Evolutionary conservation across 2,113 vertebrate genomes (phyloP), one percentile per base, ranked within the genome.

Genomic region (Macrotis lagotis): DNA sequence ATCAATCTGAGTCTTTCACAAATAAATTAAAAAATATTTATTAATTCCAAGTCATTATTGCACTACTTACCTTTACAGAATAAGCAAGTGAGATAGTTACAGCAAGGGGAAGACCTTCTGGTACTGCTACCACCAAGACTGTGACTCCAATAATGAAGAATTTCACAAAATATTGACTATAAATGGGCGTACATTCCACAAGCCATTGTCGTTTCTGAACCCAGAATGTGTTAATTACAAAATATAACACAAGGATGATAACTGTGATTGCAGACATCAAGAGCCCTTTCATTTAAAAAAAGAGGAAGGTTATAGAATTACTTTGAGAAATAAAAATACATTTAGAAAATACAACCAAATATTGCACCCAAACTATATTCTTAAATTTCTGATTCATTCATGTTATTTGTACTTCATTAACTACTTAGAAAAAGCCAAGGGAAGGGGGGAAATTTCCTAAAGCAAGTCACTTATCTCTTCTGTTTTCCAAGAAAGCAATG

Each of bases 111-210:
- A 99, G 99, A 96, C 99, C 99, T 98, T 99, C 99, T 22, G 99
- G 99, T 88, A 99, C 99, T 0, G 99, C 99, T 90, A 99, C 99
- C 97, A 99, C 99, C 97, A 99, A 98, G 91, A 99, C 99, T 0
- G 99, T 99, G 93, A 99, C 99, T 94, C 99, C 99, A 94, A 99
- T 99, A 98, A 99, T 99, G 98, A 99, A 99, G 98, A 99, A 99
- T 98, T 99, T 99, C 92, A 99, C 99, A 97, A 99, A 99, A 98
- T 99, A 99, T 96, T 99, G 99, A 97, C 99, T 99, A 98, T 99
- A 99, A 98, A 99, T 98, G 5, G 99, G 99, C 1, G 99, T 99
- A 98, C 99, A 99, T 93, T 99, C 99, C 94, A 99, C 98, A 96
- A 99, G 98, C 99, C 99, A 99, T 0, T 98, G 98, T 96, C 99